phyloP scores from a whole-genome alignment of 2,113 vertebrate species.

The Laticauda laticaudata region DNA sequence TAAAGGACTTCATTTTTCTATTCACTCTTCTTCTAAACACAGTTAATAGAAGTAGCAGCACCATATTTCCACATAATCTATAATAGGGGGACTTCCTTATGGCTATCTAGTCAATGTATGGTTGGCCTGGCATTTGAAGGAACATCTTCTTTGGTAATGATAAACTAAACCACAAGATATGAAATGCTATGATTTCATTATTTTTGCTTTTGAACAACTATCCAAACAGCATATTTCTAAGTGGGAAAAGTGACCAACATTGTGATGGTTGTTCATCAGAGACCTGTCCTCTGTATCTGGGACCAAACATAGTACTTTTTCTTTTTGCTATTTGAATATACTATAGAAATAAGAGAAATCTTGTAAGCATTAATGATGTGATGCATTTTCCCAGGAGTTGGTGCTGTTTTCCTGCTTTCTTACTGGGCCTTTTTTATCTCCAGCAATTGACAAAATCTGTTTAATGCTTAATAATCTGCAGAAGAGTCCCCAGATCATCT shows the following conservation, averaged over 20 bases:
- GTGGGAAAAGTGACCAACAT: not conserved
- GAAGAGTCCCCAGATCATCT: slow-evolving; percentile 72
- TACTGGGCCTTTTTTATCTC: slow-evolving; percentile 8
- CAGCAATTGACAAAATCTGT: slow-evolving; percentile 58
- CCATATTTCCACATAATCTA: not conserved
- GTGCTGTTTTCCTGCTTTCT: not conserved
- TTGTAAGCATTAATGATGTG: slow-evolving; percentile 16
- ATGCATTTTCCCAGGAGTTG: not conserved
- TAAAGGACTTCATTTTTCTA: not conserved
- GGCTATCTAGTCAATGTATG: not conserved
- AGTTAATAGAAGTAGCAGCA: not conserved
- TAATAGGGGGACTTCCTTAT: not conserved
- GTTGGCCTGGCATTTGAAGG: not conserved
- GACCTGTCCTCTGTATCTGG: not conserved
- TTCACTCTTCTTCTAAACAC: not conserved
- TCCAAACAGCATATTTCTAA: not conserved
- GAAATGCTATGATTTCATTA: not conserved
- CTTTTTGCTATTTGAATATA: not conserved
- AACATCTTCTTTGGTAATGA: not conserved
- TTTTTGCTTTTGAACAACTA: not conserved
- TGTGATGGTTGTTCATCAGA: not conserved
- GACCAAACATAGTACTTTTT: not conserved
- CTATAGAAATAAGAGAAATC: not conserved
- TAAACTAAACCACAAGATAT: not conserved
- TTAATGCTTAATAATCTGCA: slow-evolving; percentile 76